Conservation (phyloP, 2,888 invertebrate genomes). For the Eurytoma adleriae region DNA sequence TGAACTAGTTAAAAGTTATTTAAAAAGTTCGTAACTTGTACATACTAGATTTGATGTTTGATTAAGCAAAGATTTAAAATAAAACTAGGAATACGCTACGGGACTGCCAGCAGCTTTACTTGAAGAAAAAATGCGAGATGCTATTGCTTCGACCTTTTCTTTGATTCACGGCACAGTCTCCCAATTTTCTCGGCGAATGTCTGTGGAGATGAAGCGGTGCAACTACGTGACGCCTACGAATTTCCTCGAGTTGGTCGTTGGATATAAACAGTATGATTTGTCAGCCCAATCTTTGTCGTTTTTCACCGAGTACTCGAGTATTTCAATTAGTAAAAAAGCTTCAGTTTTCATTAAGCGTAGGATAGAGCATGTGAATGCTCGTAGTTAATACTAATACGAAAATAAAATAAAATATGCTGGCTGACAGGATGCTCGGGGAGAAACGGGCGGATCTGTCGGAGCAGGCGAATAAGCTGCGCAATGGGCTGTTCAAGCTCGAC, state of each 20-base stretch:
- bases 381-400: too few relatives aligned
- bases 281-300: constrained; percentile 14
- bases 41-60: background rate
- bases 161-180: constrained; percentile 90
- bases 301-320: background rate
- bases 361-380: too few relatives aligned
- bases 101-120: constrained; percentile 39
- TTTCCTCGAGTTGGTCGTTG: constrained; percentile 89
- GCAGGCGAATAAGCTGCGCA: constrained; percentile 87
- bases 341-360: too few relatives aligned
- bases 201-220: constrained; percentile 85
- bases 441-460: constrained; percentile 85
- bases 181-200: constrained; percentile 84
- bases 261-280: constrained; percentile 86
- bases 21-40: background rate
- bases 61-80: background rate
- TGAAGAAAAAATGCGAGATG: constrained; percentile 81
- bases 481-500: constrained; percentile 91
- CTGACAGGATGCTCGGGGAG: constrained; percentile 81
- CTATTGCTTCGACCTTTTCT: constrained; percentile 86
- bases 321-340: constrained; percentile 8
- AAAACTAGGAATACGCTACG: background rate
- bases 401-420: background rate
- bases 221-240: constrained; percentile 94
- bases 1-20: background rate